A percentile compares a stretch with the other conserved stretches of the same genome.
Evolutionary conservation across 1,140 invertebrate species (phyloP).

Genomic region (Bombus superbus): DNA sequence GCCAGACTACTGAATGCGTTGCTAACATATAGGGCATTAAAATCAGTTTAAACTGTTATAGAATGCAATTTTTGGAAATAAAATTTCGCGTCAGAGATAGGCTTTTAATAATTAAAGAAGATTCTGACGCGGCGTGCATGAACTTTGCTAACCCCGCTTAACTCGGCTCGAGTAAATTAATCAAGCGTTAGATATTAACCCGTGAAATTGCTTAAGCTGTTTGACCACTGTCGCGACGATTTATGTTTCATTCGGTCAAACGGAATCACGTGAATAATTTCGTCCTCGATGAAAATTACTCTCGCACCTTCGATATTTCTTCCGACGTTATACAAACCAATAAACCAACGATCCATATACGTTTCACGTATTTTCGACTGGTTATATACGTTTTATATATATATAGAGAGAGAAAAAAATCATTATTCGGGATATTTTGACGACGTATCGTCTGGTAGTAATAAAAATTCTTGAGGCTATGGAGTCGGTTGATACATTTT

Average conservation of each 20-base stretch:
- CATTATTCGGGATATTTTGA: not conserved
- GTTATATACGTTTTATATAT: not conserved
- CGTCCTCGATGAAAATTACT: not conserved
- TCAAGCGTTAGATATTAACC: not conserved
- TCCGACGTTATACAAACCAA: not conserved
- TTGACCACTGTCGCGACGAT: not conserved
- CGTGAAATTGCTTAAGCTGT: not conserved
- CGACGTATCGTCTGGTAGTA: not conserved
- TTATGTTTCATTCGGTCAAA: not conserved
- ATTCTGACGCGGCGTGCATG: not conserved
- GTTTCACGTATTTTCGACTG: not conserved
- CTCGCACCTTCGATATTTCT: not conserved
- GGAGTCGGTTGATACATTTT: conserved; percentile 25
- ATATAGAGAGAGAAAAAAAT: not conserved
- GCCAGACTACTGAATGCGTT: not conserved
- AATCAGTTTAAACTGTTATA: not conserved
- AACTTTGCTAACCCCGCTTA: not conserved
- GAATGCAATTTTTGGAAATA: not conserved
- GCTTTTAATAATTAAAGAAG: not conserved
- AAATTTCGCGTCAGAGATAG: not conserved
- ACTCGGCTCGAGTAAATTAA: not conserved
- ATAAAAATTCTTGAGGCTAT: conserved; percentile 51
- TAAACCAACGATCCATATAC: not conserved
- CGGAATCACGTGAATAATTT: not conserved
- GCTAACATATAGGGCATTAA: not conserved